These are phyloP conservation scores for Tokudaia tokunoshimensis DNA, from an alignment of 2,797 vertebrate genomes.

Conservation along the genomic window DNA sequence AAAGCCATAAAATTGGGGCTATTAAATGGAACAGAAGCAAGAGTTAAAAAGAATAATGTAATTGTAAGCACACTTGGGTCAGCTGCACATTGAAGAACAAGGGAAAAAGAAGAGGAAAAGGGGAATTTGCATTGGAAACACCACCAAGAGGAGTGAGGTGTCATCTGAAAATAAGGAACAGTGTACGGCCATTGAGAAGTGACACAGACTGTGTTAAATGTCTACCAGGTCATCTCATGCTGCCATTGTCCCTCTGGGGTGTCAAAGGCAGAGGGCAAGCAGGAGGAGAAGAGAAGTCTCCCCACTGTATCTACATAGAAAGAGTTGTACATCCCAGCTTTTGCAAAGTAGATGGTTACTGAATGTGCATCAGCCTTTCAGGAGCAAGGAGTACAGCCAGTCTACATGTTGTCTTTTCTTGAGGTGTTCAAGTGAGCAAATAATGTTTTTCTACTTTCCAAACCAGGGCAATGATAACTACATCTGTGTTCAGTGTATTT, in stretches of 20 bases:
- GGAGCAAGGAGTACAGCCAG: background rate
- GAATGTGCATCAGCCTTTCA: background rate
- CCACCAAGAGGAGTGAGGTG: background rate
- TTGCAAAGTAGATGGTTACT: rapidly evolving
- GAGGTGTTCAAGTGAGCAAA: background rate
- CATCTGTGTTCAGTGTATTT: background rate
- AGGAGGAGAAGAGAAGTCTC: background rate
- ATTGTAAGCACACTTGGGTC: background rate
- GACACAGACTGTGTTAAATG: rapidly evolving
- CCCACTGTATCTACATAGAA: background rate
- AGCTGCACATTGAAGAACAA: background rate
- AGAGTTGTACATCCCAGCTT: background rate
- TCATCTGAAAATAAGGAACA: background rate
- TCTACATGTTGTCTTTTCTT: background rate
- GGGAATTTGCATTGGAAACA: background rate
- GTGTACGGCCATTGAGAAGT: rapidly evolving
- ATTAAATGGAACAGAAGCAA: background rate
- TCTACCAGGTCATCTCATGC: background rate
- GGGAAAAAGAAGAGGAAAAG: background rate
- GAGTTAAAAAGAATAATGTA: background rate
- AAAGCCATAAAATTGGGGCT: background rate
- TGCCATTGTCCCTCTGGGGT: background rate
- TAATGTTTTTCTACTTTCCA: background rate
- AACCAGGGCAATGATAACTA: background rate
- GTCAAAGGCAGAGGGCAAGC: background rate